A percentile compares a stretch with the other conserved stretches of the same genome.
phyloP scores from a whole-genome alignment of 2,797 vertebrate genomes.

The Chloroceryle amazona region DNA sequence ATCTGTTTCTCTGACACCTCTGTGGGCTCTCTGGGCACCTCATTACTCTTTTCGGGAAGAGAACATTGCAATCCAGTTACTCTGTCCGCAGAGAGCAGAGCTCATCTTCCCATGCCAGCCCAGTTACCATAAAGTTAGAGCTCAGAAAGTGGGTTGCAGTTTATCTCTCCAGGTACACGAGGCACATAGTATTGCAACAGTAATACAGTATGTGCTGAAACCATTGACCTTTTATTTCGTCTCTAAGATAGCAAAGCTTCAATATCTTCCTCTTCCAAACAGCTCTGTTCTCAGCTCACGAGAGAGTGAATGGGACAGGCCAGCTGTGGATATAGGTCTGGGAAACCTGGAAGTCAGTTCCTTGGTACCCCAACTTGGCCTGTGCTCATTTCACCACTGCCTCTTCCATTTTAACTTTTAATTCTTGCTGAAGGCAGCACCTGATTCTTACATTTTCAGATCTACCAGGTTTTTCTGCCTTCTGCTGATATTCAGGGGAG shows the following conservation, averaged over 20 bases:
- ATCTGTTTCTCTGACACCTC: conserved; percentile 33
- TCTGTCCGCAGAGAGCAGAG: not conserved
- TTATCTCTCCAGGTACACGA: not conserved
- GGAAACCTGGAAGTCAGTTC: not conserved
- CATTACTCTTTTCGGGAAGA: conserved; percentile 21
- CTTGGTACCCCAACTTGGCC: not conserved
- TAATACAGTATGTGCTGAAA: not conserved
- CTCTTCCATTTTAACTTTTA: conserved; percentile 5
- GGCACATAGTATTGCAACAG: not conserved
- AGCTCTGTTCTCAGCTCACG: not conserved
- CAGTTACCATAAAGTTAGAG: fast-evolving
- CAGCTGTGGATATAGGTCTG: not conserved
- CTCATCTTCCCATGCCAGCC: not conserved
- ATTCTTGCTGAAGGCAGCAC: conserved; percentile 4
- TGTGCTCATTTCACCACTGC: not conserved
- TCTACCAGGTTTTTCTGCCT: not conserved
- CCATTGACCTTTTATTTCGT: not conserved
- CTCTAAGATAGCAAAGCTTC: not conserved
- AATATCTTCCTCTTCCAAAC: not conserved
- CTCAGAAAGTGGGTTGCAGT: not conserved
- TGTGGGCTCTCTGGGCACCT: conserved; percentile 14
- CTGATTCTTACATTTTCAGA: conserved; percentile 1
- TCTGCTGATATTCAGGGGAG: conserved; percentile 1
- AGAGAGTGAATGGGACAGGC: not conserved
- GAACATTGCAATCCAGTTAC: not conserved